Evolutionary conservation across 1,140 invertebrate species (phyloP).

Genomic region (Calosoma granatense): DNA sequence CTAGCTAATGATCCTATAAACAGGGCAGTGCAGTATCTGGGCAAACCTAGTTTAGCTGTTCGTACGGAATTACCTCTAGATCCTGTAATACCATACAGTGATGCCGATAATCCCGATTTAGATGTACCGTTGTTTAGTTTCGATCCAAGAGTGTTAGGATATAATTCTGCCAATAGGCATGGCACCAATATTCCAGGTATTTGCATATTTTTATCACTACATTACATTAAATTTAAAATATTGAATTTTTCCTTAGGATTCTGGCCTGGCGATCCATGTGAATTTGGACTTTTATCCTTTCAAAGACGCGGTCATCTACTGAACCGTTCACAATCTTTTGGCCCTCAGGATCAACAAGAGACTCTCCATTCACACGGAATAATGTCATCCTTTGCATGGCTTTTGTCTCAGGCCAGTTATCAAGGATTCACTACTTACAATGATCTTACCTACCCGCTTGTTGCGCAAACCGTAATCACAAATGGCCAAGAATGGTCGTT

Average conservation of each 20-base stretch:
- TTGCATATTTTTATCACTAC: conserved; percentile 13
- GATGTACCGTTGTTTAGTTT: conserved; percentile 44
- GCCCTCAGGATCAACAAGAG: conserved; percentile 44
- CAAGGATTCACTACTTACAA: conserved; percentile 81
- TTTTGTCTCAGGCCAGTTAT: conserved; percentile 69
- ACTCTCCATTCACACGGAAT: conserved; percentile 61
- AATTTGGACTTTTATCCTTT: conserved; percentile 67
- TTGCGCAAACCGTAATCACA: conserved; percentile 73
- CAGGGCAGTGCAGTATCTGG: conserved; percentile 54
- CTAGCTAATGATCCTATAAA: conserved; percentile 44
- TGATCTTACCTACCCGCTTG: conserved; percentile 80
- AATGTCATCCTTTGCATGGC: conserved; percentile 65
- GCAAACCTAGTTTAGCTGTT: conserved; percentile 51
- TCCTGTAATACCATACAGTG: conserved; percentile 45
- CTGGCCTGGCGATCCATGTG: conserved; percentile 64
- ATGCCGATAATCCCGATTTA: conserved; percentile 43
- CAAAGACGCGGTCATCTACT: conserved; percentile 49
- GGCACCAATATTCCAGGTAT: conserved; percentile 64
- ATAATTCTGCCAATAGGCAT: conserved; percentile 41
- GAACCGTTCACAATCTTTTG: conserved; percentile 33
- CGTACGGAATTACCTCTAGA: conserved; percentile 51
- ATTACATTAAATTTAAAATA: conserved; percentile 1
- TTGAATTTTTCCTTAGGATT: conserved; percentile 45
- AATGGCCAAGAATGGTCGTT: conserved; percentile 78
- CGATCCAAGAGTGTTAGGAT: conserved; percentile 47